A percentile compares a stretch with the other conserved stretches of the same genome.
Evolutionary conservation across 2,797 vertebrate species (phyloP).

Genomic region (Adrianichthys oophorus): DNA sequence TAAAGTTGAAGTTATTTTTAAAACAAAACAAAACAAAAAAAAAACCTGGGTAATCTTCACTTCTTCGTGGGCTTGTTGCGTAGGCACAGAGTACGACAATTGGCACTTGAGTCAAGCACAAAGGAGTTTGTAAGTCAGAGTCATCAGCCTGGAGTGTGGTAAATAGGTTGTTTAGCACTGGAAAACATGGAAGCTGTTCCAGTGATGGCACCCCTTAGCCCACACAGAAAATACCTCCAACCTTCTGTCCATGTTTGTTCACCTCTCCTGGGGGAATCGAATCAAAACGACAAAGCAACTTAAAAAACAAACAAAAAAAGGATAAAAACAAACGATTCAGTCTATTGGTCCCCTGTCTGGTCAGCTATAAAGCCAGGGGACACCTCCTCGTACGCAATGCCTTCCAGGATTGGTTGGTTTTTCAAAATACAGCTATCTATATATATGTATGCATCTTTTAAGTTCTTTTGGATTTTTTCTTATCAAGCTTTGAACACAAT

Average conservation of each 20-base stretch:
- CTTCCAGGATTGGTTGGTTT: conserved; percentile 3
- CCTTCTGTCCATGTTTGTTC: conserved; percentile 69
- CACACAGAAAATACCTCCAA: conserved; percentile 25
- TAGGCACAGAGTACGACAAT: conserved; percentile 43
- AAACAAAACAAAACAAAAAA: conserved; percentile 3
- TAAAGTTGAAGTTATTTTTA: conserved; percentile 6
- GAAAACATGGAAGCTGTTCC: conserved; percentile 35
- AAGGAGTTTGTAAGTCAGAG: conserved; percentile 21
- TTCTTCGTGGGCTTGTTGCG: conserved; percentile 26
- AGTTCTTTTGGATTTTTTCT: conserved; percentile 34
- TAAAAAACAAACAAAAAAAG: conserved; percentile 41
- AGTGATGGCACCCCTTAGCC: conserved; percentile 36
- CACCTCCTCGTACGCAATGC: conserved; percentile 16
- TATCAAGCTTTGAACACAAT: conserved; percentile 27
- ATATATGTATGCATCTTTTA: background rate
- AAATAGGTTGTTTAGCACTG: conserved; percentile 25
- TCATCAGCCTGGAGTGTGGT: conserved; percentile 42
- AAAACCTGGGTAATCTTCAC: conserved; percentile 20
- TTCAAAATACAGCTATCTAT: too few species aligned
- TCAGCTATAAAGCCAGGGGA: conserved; percentile 34
- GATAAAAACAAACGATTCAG: conserved; percentile 57
- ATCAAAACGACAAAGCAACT: conserved; percentile 44
- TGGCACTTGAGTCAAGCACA: conserved; percentile 45
- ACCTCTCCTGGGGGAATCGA: conserved; percentile 53
- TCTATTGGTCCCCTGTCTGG: conserved; percentile 51